These are phyloP conservation scores for Nannospalax galili DNA, from an alignment of 2,113 vertebrate genomes.

Conservation along the genomic window DNA sequence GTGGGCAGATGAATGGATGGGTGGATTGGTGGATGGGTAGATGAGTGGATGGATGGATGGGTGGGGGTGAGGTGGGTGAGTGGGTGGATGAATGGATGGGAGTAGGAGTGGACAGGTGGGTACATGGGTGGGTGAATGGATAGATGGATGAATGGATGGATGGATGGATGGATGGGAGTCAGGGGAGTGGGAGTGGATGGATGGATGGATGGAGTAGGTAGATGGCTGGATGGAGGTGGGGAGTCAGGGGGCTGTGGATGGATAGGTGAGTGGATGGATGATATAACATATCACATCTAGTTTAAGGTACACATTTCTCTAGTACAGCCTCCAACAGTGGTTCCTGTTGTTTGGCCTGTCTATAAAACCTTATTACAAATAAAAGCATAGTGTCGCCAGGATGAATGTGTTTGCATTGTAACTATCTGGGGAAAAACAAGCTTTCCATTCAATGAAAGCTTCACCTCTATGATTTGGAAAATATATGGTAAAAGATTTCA, in stretches of 20 bases:
- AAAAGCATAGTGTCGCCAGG: background rate
- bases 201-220: too few species aligned
- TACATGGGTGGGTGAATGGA: too few species aligned
- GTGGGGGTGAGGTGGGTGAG: too few species aligned
- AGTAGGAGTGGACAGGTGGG: too few species aligned
- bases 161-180: background rate
- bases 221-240: too few species aligned
- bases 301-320: background rate
- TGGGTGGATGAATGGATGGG: too few species aligned
- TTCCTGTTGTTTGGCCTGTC: background rate
- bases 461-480: conserved; percentile 24
- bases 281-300: background rate
- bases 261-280: background rate
- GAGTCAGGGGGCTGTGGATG: too few species aligned
- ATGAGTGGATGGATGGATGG: too few species aligned
- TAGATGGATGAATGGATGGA: too few species aligned
- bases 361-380: background rate
- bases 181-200: too few species aligned
- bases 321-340: background rate
- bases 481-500: background rate
- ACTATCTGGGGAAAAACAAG: background rate
- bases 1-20: too few species aligned
- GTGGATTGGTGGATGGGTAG: too few species aligned
- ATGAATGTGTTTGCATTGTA: background rate
- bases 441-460: conserved; percentile 28